Conservation (phyloP, 2,888 invertebrate species). For the Oeneis ivallda region DNA sequence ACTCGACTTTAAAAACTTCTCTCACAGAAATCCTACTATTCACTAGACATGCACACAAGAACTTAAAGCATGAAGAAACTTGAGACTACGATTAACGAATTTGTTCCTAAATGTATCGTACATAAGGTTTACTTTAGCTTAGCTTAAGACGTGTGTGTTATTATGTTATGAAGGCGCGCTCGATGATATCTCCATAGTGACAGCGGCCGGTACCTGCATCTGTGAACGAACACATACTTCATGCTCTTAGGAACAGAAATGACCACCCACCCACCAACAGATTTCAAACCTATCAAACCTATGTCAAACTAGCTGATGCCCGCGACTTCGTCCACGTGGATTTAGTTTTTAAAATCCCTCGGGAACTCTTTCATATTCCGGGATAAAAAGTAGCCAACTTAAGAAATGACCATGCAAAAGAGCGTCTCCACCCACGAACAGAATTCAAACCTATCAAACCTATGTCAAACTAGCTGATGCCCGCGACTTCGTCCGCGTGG, state of each 20-base stretch:
- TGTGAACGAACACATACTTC: slow-evolving; percentile 50
- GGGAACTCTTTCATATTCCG: too few species aligned
- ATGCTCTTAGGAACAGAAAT: background rate
- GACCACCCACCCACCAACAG: too few species aligned
- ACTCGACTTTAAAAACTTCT: slow-evolving; percentile 20
- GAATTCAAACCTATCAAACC: too few species aligned
- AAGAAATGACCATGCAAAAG: too few species aligned
- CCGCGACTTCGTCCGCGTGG: too few species aligned
- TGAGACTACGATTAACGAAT: slow-evolving; percentile 71
- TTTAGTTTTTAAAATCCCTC: too few species aligned
- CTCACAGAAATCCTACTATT: slow-evolving; percentile 27
- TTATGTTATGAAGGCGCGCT: slow-evolving; percentile 74
- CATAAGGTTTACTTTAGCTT: slow-evolving; percentile 65
- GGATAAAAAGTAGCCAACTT: too few species aligned
- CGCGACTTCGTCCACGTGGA: too few species aligned
- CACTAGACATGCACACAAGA: slow-evolving; percentile 53
- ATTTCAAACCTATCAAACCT: too few species aligned
- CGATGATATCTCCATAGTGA: slow-evolving; percentile 64
- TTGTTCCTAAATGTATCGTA: slow-evolving; percentile 75
- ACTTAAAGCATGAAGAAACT: slow-evolving; percentile 78
- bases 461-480: too few species aligned
- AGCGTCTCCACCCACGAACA: too few species aligned
- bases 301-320: too few species aligned
- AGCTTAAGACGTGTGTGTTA: slow-evolving; percentile 55
- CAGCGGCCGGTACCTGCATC: slow-evolving; percentile 57